A percentile compares a stretch with the other conserved stretches of the same genome.
Evolutionary conservation across 2,113 vertebrate genomes (phyloP).

Genomic region (Myotis yumanensis): DNA sequence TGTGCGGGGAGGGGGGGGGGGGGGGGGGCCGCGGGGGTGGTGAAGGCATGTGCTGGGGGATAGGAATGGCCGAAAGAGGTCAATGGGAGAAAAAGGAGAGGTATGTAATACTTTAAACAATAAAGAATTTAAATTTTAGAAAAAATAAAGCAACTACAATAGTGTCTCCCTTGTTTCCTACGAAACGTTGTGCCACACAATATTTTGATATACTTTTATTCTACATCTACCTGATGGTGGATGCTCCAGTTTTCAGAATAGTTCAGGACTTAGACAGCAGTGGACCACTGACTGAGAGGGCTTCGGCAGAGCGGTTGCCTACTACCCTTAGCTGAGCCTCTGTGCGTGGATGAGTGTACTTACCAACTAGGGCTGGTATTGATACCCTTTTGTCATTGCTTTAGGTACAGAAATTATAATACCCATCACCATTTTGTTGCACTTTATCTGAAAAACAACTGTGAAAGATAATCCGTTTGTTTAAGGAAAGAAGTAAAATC

Average conservation of each 20-base stretch:
- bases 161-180: background rate
- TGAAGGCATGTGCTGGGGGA: too few relatives aligned
- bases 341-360: background rate
- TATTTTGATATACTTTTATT: background rate
- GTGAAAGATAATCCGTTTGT: background rate
- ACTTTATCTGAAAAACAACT: slow-evolving; percentile 22
- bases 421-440: background rate
- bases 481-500: background rate
- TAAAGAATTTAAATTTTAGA: too few relatives aligned
- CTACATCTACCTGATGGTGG: background rate
- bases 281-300: background rate
- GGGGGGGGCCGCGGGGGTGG: too few relatives aligned
- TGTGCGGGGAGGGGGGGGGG: too few relatives aligned
- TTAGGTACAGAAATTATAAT: background rate
- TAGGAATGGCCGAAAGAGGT: too few relatives aligned
- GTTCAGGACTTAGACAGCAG: background rate
- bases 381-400: background rate
- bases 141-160: background rate
- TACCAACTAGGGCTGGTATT: background rate
- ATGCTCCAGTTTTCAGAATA: background rate
- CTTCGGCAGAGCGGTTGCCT: rapidly evolving
- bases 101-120: too few relatives aligned
- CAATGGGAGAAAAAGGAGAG: too few relatives aligned
- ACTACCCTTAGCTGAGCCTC: background rate
- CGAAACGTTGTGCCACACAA: background rate